Conservation (phyloP, 2,888 invertebrate species). For the Byasa hedistus region DNA sequence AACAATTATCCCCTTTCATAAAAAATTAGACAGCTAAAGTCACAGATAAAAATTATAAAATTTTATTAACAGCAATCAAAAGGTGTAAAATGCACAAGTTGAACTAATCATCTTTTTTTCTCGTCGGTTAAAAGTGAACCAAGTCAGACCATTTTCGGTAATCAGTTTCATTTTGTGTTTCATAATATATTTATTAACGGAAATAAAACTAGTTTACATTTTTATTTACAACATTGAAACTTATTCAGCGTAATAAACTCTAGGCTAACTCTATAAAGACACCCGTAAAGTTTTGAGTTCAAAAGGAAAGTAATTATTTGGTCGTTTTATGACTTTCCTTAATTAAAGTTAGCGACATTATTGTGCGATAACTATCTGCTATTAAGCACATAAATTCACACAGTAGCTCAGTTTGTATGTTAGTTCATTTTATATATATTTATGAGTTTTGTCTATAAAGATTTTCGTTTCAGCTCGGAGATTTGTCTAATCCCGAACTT, state of each 20-base stretch:
- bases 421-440: not conserved
- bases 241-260: slow-evolving; percentile 7
- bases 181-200: no score
- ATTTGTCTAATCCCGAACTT: slow-evolving; percentile 94
- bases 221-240: not conserved
- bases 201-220: not conserved
- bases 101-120: no score
- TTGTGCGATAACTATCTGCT: slow-evolving; percentile 47
- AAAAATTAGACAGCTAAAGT: no score
- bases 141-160: no score
- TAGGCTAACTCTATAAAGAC: slow-evolving; percentile 19
- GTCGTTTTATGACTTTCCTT: slow-evolving; percentile 65
- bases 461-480: slow-evolving; percentile 88
- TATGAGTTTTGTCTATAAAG: slow-evolving; percentile 1
- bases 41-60: no score
- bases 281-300: slow-evolving; percentile 34
- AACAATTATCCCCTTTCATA: no score
- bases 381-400: slow-evolving; percentile 3
- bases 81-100: no score
- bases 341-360: slow-evolving; percentile 58
- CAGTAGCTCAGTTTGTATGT: not conserved
- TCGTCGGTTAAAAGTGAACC: no score
- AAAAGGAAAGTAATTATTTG: slow-evolving; percentile 49
- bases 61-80: no score
- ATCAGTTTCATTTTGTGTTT: no score